Evolutionary conservation across 2,888 invertebrate genomes (phyloP), one percentile per base, ranked within the genome.

Genomic region (Busseola fusca): DNA sequence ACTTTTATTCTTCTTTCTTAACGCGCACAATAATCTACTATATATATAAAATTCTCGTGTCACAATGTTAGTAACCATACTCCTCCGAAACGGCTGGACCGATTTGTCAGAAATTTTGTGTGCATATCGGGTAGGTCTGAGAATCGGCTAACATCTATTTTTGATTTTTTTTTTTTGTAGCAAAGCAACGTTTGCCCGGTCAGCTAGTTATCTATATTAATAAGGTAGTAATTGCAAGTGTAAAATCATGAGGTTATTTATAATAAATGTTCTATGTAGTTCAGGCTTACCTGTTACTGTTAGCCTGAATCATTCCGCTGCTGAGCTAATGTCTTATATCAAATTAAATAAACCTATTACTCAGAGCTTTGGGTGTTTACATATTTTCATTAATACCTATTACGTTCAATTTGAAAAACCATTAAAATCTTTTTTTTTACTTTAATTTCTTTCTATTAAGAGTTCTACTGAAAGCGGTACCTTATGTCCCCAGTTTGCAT

Each of bases 401-500:
- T 30, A 21, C 3, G 4, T n/a, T 4, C 12, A 63, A 9, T 1
- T 64, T n/a, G 0, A 18, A 18, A 45, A 45, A 45, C 5, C 48
- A 45, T 21, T 45, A 18, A 45, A 7, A 7, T 21, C 0, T 9
- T 9, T 48, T 48, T 48, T 50, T 50, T 48, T 10, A 3, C n/a
- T n/a, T 12, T 50, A 50, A n/a, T n/a, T 10, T 21, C 16, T 59
- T 34, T 37, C 1, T 62, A 7, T n/a, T 34, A 57, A 30, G 5
- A 18, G 42, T 37, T 65, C 0, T 10, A 12, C 25, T 12, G 10
- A 42, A n/a, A 73, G 84, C 72, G 64, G 21, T 75, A 76, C 74
- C 54, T 78, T 86, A 85, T 12, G 57, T 25, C 58, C 62, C 64
- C 25, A 77, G 75, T 83, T 86, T 86, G 87, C 86, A 87, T 86